Base-by-base conservation (phyloP, 2,797 vertebrate genomes). In the Periophthalmus magnuspinnatus region DNA sequence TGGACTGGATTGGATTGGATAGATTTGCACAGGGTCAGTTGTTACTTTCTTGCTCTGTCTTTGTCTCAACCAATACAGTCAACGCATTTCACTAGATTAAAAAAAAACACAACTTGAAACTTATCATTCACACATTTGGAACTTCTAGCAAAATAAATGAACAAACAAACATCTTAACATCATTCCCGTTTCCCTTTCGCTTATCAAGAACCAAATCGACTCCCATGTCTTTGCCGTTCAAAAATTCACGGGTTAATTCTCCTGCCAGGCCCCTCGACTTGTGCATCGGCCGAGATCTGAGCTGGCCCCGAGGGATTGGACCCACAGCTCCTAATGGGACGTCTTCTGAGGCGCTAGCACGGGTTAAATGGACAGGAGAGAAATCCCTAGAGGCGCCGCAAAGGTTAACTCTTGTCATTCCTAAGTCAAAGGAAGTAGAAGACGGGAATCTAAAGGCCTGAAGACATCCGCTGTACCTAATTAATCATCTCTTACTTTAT, bases 351-450 rank as follows among this genome's bases (percentile, higher is more conserved):
- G 62, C 14, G 41, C 22, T 19, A 11, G 62, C 22, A 64, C 11
- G 62, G 41, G 62, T 64, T 64, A 64, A 64, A 64, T 19, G 41
- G 38, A 28, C 61, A 47, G 21, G 22, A 64, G n/a, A 17, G 21
- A 47, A 17, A 48, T 64, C 41, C 41, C 62, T 48, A 7, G 22
- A 64, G 62, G 62, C 38, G 7, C 41, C 8, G 22, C 7, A 48
- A 64, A 64, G 62, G 62, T 64, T 47, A 47, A 64, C 41, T 64
- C 41, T 32, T 32, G 22, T 64, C 62, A 64, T 64, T 64, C 41
- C 41, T 21, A 64, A 64, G 41, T 22, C 41, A 64, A 48, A 32
- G 61, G 6, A 64, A 64, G 61, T 24, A 41, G 14, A 28, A 22
- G 24, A 48, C 8, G 10, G 22, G 13, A 17, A 19, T 32, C 14